A percentile compares a stretch with the other conserved stretches of the same genome.
phyloP scores from a whole-genome alignment of 2,888 invertebrate species.

The Volucella zonaria region DNA sequence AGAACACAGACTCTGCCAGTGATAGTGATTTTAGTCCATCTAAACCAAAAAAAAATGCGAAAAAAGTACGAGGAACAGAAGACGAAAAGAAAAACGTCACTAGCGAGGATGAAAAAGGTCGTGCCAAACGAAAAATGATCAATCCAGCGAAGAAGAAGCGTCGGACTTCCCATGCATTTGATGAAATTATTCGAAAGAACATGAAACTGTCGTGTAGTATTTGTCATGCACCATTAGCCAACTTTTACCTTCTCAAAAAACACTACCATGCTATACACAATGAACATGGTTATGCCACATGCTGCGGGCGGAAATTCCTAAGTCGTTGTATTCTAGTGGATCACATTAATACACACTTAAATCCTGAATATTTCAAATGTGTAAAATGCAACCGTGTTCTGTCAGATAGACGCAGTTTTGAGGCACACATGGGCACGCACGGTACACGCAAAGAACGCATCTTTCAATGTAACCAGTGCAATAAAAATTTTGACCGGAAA shows the following conservation, averaged over 20 bases:
- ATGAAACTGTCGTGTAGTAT: conserved; percentile 74
- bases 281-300: conserved; percentile 70
- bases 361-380: conserved; percentile 80
- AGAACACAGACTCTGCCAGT: neutral
- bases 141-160: conserved; percentile 76
- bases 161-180: conserved; percentile 68
- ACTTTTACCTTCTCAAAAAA: conserved; percentile 65
- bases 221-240: conserved; percentile 61
- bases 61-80: neutral
- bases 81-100: conserved; percentile 49
- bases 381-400: conserved; percentile 77
- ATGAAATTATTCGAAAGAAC: conserved; percentile 73
- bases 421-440: conserved; percentile 77
- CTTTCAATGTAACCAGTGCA: conserved; percentile 79
- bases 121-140: conserved; percentile 4
- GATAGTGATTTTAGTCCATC: neutral
- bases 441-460: conserved; percentile 76
- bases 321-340: conserved; percentile 74
- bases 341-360: conserved; percentile 76
- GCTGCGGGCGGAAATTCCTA: conserved; percentile 74
- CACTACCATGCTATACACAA: conserved; percentile 74
- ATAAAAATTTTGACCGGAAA: conserved; percentile 78
- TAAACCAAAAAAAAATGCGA: neutral
- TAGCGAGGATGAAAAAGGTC: conserved; percentile 76
- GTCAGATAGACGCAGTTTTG: conserved; percentile 77